Evolutionary conservation across 2,113 vertebrate genomes (phyloP).

Genomic region (Glaucidium brasilianum): DNA sequence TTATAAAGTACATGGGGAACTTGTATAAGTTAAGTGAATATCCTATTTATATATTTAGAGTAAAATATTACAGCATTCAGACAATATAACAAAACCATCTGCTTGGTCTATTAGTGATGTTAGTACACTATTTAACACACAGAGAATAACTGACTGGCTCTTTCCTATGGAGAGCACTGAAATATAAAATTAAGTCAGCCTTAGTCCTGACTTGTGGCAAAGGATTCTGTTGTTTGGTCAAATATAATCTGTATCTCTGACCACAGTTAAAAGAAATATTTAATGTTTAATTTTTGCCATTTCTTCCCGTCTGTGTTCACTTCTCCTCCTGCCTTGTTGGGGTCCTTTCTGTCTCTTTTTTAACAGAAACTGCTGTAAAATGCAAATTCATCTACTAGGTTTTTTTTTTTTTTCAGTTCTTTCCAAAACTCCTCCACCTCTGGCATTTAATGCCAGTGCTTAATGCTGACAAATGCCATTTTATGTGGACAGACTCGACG

Average conservation of each 20-base stretch:
- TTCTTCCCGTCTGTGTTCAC: neutral
- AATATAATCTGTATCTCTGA: neutral
- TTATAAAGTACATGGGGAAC: neutral
- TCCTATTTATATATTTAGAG: neutral
- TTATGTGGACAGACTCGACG: neutral
- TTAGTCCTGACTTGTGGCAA: neutral
- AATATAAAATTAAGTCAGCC: neutral
- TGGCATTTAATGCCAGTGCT: neutral
- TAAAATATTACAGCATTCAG: neutral
- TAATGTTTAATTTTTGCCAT: neutral
- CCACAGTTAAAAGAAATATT: neutral
- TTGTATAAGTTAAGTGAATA: neutral
- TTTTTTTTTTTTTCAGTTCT: neutral
- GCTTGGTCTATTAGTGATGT: neutral
- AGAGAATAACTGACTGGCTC: neutral
- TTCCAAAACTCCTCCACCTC: neutral
- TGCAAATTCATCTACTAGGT: neutral
- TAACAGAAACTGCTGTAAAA: neutral
- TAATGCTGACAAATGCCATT: neutral
- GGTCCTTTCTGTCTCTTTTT: neutral
- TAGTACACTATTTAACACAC: neutral
- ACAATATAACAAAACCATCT: neutral
- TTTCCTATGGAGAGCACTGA: neutral
- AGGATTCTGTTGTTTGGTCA: neutral
- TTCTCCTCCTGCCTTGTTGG: neutral